Evolutionary conservation across 2,113 vertebrate genomes (phyloP).

Genomic region (Boulengeromyrus knoepffleri): DNA sequence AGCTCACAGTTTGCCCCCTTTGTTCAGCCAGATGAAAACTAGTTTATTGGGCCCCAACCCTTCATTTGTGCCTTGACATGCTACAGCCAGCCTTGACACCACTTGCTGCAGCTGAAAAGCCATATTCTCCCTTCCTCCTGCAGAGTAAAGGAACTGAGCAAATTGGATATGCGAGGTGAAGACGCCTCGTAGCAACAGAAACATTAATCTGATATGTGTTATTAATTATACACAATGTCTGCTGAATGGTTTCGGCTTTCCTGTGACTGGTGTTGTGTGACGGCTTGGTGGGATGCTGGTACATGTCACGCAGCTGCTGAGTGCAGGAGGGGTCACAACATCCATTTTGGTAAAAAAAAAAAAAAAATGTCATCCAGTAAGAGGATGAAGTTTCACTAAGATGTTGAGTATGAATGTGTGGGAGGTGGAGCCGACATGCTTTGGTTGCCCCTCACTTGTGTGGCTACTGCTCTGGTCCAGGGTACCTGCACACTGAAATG

Average conservation of each 20-base stretch:
- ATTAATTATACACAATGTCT: constrained; percentile 41
- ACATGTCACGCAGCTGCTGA: neutral
- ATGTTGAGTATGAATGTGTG: neutral
- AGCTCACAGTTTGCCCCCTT: neutral
- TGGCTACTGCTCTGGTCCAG: neutral
- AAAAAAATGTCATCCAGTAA: neutral
- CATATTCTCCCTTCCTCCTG: neutral
- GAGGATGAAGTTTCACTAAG: neutral
- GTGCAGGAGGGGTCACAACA: neutral
- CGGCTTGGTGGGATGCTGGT: neutral
- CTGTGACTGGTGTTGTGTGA: constrained; percentile 19
- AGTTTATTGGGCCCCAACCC: neutral
- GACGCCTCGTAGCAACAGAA: constrained; percentile 31
- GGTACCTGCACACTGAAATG: neutral
- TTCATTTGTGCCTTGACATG: neutral
- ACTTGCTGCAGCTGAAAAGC: neutral
- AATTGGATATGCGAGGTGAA: constrained; percentile 25
- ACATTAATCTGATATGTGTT: constrained; percentile 30
- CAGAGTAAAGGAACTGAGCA: constrained; percentile 10
- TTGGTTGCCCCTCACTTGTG: neutral
- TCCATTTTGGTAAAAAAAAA: neutral
- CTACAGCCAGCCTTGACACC: neutral
- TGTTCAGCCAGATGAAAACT: neutral
- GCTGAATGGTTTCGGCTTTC: constrained; percentile 19
- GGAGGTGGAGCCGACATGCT: neutral